A percentile compares a stretch with the other conserved stretches of the same genome.
Evolutionary conservation across 2,113 vertebrate species (phyloP).

Genomic region (Brachyhypopomus gauderio): DNA sequence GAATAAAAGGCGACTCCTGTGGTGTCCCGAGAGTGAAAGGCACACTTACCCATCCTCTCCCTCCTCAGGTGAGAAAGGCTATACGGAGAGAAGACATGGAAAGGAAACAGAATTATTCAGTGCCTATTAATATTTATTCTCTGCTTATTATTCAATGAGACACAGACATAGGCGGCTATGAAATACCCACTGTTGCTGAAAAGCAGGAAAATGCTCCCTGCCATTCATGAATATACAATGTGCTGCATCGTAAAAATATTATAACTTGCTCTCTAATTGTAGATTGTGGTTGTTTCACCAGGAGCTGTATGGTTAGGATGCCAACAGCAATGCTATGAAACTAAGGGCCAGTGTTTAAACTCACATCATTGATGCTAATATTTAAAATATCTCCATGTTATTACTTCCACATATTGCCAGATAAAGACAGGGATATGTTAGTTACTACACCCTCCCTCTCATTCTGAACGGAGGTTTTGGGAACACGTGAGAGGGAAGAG

Average conservation of each 20-base stretch:
- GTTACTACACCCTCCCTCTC: too few relatives aligned
- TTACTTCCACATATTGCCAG: background rate
- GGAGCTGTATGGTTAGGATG: background rate
- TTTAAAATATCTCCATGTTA: background rate
- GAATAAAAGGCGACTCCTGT: slow-evolving; percentile 10
- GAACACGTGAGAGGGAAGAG: too few relatives aligned
- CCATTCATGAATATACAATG: too few relatives aligned
- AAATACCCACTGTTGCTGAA: too few relatives aligned
- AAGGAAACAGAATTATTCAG: slow-evolving; percentile 9
- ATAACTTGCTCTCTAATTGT: too few relatives aligned
- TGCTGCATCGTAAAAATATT: too few relatives aligned
- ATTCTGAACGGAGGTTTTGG: too few relatives aligned
- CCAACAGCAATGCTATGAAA: background rate
- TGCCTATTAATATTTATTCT: background rate
- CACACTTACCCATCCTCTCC: slow-evolving; percentile 89
- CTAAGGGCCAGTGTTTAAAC: background rate
- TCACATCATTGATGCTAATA: background rate
- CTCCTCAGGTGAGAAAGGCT: slow-evolving; percentile 85
- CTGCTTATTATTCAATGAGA: too few relatives aligned
- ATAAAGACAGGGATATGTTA: too few relatives aligned
- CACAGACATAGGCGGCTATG: too few relatives aligned
- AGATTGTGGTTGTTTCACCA: too few relatives aligned
- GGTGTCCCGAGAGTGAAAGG: background rate
- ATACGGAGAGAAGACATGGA: slow-evolving; percentile 50
- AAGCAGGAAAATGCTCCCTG: too few relatives aligned